Conservation (phyloP, 2,888 invertebrate genomes). For the Rhagophthalmus giganteus region DNA sequence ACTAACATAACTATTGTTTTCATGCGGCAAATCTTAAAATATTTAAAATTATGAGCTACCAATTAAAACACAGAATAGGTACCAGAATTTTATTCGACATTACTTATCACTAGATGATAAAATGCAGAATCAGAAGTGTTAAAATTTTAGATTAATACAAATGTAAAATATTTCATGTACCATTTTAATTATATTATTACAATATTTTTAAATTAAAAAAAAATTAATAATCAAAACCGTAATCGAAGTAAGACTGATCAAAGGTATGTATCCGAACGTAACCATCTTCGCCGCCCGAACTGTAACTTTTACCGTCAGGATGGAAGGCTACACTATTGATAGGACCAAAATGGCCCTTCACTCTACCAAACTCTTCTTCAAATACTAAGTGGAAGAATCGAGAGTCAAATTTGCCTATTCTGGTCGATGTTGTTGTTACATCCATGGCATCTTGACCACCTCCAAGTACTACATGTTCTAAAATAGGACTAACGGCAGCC, state of each 20-base stretch:
- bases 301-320: constrained; percentile 95
- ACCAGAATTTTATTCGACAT: too few relatives aligned
- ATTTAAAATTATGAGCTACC: too few relatives aligned
- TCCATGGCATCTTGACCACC: constrained; percentile 99
- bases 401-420: constrained; percentile 75
- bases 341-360: constrained; percentile 99
- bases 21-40: too few relatives aligned
- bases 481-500: constrained; percentile 92
- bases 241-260: constrained; percentile 95
- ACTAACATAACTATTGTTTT: too few relatives aligned
- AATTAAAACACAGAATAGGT: too few relatives aligned
- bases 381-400: constrained; percentile 93
- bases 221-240: constrained; percentile 81
- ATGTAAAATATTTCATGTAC: too few relatives aligned
- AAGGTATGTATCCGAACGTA: constrained; percentile 95
- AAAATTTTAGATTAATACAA: not conserved
- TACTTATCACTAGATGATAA: too few relatives aligned
- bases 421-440: constrained; percentile 91
- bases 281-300: constrained; percentile 98
- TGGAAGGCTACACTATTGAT: constrained; percentile 98
- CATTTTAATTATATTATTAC: too few relatives aligned
- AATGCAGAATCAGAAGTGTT: too few relatives aligned
- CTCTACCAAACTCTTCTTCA: constrained; percentile 94
- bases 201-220: too few relatives aligned
- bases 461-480: constrained; percentile 95